phyloP scores from a whole-genome alignment of 2,113 vertebrate species.

The Lonchura striata region DNA sequence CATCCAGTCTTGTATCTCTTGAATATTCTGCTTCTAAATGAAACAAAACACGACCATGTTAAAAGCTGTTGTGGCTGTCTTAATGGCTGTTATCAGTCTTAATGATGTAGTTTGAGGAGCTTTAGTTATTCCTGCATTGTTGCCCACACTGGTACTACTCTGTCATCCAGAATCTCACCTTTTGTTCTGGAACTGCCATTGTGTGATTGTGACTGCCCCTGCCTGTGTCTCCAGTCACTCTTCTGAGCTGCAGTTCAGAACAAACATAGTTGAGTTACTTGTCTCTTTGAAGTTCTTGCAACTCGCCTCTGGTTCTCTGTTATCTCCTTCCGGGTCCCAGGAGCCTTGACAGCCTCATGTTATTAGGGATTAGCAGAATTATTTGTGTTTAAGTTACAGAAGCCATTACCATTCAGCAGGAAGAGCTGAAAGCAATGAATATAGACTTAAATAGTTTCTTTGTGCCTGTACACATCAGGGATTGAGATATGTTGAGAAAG shows the following conservation, averaged over 20 bases:
- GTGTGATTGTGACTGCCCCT: fast-evolving
- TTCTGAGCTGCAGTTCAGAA: neutral
- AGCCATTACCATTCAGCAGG: neutral
- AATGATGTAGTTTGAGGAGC: neutral
- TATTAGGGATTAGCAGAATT: neutral
- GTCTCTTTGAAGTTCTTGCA: neutral
- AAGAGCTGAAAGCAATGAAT: neutral
- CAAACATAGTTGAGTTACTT: fast-evolving
- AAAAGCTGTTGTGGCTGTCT: neutral
- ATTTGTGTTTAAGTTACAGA: neutral
- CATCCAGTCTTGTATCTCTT: neutral
- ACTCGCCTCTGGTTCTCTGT: fast-evolving
- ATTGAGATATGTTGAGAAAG: neutral
- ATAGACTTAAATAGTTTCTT: neutral
- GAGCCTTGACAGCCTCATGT: neutral
- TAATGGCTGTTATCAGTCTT: neutral
- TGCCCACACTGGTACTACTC: neutral
- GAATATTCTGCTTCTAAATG: neutral
- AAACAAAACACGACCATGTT: fast-evolving
- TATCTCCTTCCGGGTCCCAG: neutral
- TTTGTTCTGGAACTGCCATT: neutral
- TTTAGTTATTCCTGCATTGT: neutral
- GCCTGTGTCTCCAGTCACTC: neutral
- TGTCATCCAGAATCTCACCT: neutral
- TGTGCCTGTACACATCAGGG: neutral